Conservation (phyloP, 2,113 vertebrate genomes). For the Patagioenas fasciata region DNA sequence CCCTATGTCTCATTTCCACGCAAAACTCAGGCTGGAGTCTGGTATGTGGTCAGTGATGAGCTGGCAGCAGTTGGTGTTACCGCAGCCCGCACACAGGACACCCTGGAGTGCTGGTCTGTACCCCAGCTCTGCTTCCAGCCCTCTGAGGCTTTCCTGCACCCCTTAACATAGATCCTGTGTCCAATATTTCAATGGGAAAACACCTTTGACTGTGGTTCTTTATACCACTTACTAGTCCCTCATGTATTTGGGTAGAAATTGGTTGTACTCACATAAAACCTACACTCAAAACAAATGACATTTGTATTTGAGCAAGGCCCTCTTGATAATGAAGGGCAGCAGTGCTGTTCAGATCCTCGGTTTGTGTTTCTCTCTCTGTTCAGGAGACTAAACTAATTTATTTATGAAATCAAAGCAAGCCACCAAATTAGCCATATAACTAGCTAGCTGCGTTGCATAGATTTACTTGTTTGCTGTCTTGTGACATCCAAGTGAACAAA, state of each 20-base stretch:
- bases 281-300: constrained; percentile 31
- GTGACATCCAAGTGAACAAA: constrained; percentile 71
- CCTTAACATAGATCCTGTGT: background rate
- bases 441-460: constrained; percentile 46
- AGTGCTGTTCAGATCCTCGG: constrained; percentile 20
- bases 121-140: background rate
- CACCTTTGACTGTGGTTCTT: background rate
- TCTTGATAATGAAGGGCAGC: constrained; percentile 6
- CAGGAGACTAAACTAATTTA: constrained; percentile 51
- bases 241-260: background rate
- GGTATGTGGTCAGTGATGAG: fast-evolving
- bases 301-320: constrained; percentile 43
- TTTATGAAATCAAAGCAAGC: constrained; percentile 65
- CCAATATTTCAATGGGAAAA: background rate
- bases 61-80: background rate
- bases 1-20: background rate
- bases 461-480: constrained; percentile 66
- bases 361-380: constrained; percentile 12
- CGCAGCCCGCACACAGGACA: background rate
- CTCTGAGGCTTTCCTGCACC: background rate
- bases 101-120: background rate
- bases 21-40: background rate
- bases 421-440: constrained; percentile 66
- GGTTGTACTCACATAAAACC: constrained; percentile 1
- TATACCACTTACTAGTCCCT: background rate